Evolutionary conservation across 2,888 invertebrate species (phyloP).

Genomic region (Andrena praecox): DNA sequence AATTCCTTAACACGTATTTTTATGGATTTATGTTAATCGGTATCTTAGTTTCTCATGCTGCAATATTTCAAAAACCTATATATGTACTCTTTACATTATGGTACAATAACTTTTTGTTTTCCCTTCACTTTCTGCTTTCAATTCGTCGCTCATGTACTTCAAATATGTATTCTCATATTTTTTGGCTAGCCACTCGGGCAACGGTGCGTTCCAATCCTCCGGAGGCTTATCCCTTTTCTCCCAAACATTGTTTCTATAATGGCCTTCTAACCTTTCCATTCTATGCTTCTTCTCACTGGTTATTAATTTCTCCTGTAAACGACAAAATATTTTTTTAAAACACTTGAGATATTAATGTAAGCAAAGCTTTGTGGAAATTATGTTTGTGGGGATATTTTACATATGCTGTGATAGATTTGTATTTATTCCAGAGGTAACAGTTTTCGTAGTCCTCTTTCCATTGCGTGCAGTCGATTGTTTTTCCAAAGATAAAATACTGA

Average conservation of each 20-base stretch:
- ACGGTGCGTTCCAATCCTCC: constrained; percentile 91
- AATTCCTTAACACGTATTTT: constrained; percentile 2
- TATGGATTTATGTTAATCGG: not conserved
- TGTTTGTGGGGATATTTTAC: constrained; percentile 85
- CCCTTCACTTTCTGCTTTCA: constrained; percentile 80
- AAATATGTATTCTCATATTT: constrained; percentile 89
- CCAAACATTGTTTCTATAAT: constrained; percentile 93
- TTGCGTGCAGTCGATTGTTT: constrained; percentile 90
- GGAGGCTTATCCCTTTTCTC: constrained; percentile 91
- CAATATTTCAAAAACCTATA: constrained; percentile 3
- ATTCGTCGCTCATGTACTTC: constrained; percentile 88
- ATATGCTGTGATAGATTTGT: constrained; percentile 88
- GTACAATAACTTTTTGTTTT: constrained; percentile 20
- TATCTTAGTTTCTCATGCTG: not conserved
- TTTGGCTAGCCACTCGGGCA: constrained; percentile 91
- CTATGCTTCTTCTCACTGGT: constrained; percentile 90
- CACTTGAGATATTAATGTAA: not conserved
- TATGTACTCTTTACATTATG: constrained; percentile 40
- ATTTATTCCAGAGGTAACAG: constrained; percentile 89
- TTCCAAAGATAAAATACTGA: constrained; percentile 94
- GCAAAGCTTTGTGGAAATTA: not conserved
- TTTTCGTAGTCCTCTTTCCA: constrained; percentile 93
- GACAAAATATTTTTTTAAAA: not conserved
- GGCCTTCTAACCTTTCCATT: constrained; percentile 88
- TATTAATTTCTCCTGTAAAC: constrained; percentile 88